Evolutionary conservation across 1,140 invertebrate species (phyloP).

Genomic region (Dendroctonus ponderosae): DNA sequence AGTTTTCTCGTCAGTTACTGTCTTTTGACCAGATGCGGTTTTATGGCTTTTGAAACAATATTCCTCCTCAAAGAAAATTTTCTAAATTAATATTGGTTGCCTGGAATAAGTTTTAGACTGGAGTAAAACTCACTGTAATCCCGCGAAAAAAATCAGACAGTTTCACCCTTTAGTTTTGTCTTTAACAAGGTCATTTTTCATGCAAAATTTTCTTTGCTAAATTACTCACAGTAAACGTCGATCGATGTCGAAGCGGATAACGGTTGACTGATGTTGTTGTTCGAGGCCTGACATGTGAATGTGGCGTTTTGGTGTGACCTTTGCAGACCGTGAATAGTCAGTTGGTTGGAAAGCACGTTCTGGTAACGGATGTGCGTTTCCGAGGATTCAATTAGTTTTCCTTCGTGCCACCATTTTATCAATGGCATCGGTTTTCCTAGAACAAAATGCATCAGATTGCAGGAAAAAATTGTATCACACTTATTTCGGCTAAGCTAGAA

Average conservation of each 20-base stretch:
- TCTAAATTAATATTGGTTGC: too few species aligned
- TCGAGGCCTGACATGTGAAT: slow-evolving; percentile 70
- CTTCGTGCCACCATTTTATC: slow-evolving; percentile 84
- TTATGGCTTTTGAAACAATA: too few species aligned
- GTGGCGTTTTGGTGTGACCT: slow-evolving; percentile 66
- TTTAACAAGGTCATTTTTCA: neutral
- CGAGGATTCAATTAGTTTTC: slow-evolving; percentile 65
- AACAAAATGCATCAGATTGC: slow-evolving; percentile 27
- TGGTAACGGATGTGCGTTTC: slow-evolving; percentile 53
- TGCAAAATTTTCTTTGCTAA: neutral
- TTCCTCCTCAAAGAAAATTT: too few species aligned
- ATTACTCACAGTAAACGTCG: slow-evolving; percentile 71
- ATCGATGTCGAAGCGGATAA: slow-evolving; percentile 64
- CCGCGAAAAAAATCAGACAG: too few species aligned
- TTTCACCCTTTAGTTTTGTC: too few species aligned
- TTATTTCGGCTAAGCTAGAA: too few species aligned
- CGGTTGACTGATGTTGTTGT: slow-evolving; percentile 70
- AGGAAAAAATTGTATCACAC: too few species aligned
- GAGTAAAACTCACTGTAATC: too few species aligned
- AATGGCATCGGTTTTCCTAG: slow-evolving; percentile 78
- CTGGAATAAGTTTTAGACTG: too few species aligned
- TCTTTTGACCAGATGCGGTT: too few species aligned
- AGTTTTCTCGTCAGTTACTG: too few species aligned
- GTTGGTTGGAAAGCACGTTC: slow-evolving; percentile 52
- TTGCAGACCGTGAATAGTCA: slow-evolving; percentile 58